These are phyloP conservation scores for Phalacrocorax carbo DNA, from an alignment of 2,113 vertebrate genomes.

Conservation along the genomic window DNA sequence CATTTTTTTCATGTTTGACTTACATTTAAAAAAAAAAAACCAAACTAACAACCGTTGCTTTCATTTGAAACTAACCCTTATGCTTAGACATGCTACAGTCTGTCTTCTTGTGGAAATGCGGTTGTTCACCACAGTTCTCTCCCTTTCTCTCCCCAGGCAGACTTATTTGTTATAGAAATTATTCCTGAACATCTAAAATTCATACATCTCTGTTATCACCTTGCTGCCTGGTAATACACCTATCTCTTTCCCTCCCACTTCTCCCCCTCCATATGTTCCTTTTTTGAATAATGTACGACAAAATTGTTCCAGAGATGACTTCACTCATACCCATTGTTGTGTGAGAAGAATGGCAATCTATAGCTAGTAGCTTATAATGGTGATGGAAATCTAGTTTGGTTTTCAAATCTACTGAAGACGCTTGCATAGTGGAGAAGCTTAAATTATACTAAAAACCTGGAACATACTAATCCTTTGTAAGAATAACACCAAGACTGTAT, in stretches of 20 bases:
- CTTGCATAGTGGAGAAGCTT: neutral
- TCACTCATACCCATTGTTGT: neutral
- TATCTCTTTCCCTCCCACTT: neutral
- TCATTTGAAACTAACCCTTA: conserved; percentile 16
- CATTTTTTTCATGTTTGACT: neutral
- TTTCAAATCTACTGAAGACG: neutral
- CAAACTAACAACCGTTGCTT: neutral
- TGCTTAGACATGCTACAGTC: neutral
- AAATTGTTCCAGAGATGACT: neutral
- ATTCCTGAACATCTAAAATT: neutral
- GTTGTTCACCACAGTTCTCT: neutral
- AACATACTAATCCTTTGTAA: neutral
- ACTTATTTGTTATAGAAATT: neutral
- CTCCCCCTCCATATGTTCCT: neutral
- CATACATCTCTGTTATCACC: neutral
- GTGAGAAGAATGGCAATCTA: neutral
- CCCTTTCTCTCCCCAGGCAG: neutral
- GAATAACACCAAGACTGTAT: neutral
- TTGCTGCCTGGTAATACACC: neutral
- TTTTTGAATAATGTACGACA: neutral
- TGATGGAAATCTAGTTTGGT: neutral
- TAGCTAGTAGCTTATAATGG: neutral
- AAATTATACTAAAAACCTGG: neutral
- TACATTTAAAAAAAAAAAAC: neutral
- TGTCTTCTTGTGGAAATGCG: neutral